A percentile compares a stretch with the other conserved stretches of the same genome.
Conservation (phyloP, 2,113 vertebrate species). For the Hiodon tergisus region DNA sequence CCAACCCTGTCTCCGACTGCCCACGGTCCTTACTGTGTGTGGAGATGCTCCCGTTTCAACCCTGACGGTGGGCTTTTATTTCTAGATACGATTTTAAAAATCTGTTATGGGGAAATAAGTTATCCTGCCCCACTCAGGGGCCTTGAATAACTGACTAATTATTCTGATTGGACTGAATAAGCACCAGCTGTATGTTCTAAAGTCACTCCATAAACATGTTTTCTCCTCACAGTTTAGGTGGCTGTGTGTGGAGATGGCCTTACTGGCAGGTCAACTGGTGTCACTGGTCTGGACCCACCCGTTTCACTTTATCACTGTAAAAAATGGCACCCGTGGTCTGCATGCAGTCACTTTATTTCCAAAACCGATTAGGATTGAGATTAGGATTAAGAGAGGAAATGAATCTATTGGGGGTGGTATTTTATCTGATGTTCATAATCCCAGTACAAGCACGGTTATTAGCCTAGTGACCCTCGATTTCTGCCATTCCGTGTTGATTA, state of each 20-base stretch:
- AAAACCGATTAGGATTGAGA: slow-evolving; percentile 53
- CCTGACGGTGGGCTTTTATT: no score
- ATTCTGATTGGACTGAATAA: no score
- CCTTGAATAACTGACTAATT: no score
- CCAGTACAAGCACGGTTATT: slow-evolving; percentile 44
- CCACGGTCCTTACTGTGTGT: no score
- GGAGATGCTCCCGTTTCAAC: no score
- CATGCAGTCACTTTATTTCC: slow-evolving; percentile 52
- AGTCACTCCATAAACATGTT: background rate
- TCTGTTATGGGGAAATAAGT: no score
- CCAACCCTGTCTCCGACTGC: no score
- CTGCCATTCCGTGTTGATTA: background rate
- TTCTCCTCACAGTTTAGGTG: background rate
- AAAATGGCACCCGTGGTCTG: slow-evolving; percentile 46
- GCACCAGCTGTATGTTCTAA: slow-evolving; percentile 13
- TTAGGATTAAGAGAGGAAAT: slow-evolving; percentile 50
- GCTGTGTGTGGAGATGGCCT: slow-evolving; percentile 26
- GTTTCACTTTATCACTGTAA: no score
- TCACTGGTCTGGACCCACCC: background rate
- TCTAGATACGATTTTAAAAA: no score
- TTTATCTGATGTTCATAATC: slow-evolving; percentile 49
- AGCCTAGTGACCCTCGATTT: slow-evolving; percentile 32
- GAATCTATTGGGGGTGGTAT: slow-evolving; percentile 49
- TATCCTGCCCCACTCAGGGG: slow-evolving; percentile 10
- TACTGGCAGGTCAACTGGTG: slow-evolving; percentile 45